Conservation (phyloP, 2,797 vertebrate species). For the Poeciliopsis gracilis region DNA sequence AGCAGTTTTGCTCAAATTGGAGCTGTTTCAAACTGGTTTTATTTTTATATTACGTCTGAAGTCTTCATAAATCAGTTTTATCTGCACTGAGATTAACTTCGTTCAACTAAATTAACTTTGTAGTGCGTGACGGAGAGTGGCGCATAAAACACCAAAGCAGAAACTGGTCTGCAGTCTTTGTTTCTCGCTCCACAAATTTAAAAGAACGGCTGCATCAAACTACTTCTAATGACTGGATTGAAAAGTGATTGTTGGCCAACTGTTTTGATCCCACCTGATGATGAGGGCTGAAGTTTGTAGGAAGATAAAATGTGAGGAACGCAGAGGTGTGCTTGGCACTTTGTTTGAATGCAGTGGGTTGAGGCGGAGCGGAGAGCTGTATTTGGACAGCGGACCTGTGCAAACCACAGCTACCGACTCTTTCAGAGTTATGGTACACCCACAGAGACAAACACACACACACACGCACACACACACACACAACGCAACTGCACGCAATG, state of each 20-base stretch:
- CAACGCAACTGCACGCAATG: constrained; percentile 8
- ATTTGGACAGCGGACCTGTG: constrained; percentile 64
- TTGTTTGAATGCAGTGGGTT: constrained; percentile 38
- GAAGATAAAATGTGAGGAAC: constrained; percentile 29
- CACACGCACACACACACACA: not conserved
- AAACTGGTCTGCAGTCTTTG: not conserved
- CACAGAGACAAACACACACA: constrained; percentile 18
- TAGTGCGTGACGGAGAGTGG: not conserved
- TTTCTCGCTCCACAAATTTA: not conserved
- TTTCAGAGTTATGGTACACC: constrained; percentile 34
- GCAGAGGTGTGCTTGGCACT: constrained; percentile 30
- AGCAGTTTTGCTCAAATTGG: too few species aligned
- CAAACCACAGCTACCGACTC: constrained; percentile 37
- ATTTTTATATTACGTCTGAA: too few species aligned
- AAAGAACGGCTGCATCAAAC: not conserved
- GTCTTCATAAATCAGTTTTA: too few species aligned
- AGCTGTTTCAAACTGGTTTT: too few species aligned
- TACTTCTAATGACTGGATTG: not conserved
- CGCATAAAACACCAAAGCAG: not conserved
- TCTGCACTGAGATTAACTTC: too few species aligned
- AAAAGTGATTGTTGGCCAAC: not conserved
- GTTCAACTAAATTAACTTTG: too few species aligned
- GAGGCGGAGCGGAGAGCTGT: constrained; percentile 57
- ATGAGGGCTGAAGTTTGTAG: constrained; percentile 29
- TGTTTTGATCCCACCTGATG: constrained; percentile 15